Base-by-base conservation (phyloP, 2,113 vertebrate genomes). In the Rallus limicola region DNA sequence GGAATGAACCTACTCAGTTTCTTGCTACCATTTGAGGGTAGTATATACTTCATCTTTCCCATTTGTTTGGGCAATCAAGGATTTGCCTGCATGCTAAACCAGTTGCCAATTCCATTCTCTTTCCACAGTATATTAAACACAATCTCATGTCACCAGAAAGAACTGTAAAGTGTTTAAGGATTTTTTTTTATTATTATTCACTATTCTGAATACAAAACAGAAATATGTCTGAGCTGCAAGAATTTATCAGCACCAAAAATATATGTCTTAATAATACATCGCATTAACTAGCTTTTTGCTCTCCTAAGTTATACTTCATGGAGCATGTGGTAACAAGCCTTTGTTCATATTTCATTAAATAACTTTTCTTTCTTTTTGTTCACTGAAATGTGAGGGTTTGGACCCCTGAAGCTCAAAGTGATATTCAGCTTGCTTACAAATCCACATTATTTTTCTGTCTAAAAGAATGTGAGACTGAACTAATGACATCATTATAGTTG, bases 51-150 rank as follows among this genome's bases (percentile, higher is more conserved):
- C 77, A 90, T 76, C 36, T 80, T 68, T 86, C 63, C 34, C 64
- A 56, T 89, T 86, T 93, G 83, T 90, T 21, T 93, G 88, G 82
- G 44, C 56, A 94, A 71, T 91, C 86, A 93, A 62, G 86, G 76
- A 92, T 94, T 95, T 97, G 84, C 67, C 86, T 95, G 60, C 81
- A 84, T 36, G 46, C 16, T 82, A 95, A 97, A 40, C 9, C 52
- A 93, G 74, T 24, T 86, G 52, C 40, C 82, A n/a, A 36, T 71
- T 67, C 63, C 58, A 16, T 50, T 55, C 33, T 67, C 53, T 67
- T 95, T 90, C 80, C 33, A 58, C 55, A 93, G 67, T 17, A 12
- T 46, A 71, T 79, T 90, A 90, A 88, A 78, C 3, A 60, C 5
- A 4, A 87, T n/a, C 72, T 93, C 23, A 1, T 33, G 42, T 78